These are phyloP conservation scores for Tetraodon nigroviridis DNA, from an alignment of 2,113 vertebrate genomes.

Conservation along the genomic window DNA sequence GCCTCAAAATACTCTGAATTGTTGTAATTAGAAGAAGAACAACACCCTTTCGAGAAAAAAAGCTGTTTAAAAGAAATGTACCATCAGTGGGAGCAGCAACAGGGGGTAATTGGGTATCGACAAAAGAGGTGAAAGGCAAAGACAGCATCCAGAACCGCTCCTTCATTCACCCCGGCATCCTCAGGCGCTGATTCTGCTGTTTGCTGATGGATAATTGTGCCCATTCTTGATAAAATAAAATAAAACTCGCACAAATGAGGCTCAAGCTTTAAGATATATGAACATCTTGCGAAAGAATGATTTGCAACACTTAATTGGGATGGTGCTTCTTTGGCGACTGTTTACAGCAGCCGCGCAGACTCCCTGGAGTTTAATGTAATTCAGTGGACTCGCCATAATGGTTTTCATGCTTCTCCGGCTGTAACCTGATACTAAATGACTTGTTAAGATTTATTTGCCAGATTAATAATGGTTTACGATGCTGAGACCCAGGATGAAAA, in stretches of 20 bases:
- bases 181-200: conserved; percentile 69
- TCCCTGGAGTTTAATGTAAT: conserved; percentile 33
- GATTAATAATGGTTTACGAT: conserved; percentile 17
- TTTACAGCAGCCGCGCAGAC: conserved; percentile 16
- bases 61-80: conserved; percentile 61
- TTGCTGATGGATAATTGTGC: conserved; percentile 68
- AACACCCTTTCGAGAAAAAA: conserved; percentile 12
- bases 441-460: conserved; percentile 41
- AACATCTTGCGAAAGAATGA: conserved; percentile 30
- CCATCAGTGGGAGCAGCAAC: conserved; percentile 51
- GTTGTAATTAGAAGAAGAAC: conserved; percentile 70
- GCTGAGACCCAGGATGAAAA: neutral
- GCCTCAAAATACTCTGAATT: conserved; percentile 52
- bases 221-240: conserved; percentile 49
- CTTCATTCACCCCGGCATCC: conserved; percentile 68
- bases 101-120: conserved; percentile 76
- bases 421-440: conserved; percentile 38
- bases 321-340: conserved; percentile 12
- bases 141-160: conserved; percentile 50
- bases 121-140: conserved; percentile 61
- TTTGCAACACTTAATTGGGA: conserved; percentile 31
- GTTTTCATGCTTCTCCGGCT: conserved; percentile 23
- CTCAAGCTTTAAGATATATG: conserved; percentile 26
- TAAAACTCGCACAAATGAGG: conserved; percentile 44
- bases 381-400: conserved; percentile 15